Conservation (phyloP, 1,140 invertebrate species). For the Halyomorpha halys region DNA sequence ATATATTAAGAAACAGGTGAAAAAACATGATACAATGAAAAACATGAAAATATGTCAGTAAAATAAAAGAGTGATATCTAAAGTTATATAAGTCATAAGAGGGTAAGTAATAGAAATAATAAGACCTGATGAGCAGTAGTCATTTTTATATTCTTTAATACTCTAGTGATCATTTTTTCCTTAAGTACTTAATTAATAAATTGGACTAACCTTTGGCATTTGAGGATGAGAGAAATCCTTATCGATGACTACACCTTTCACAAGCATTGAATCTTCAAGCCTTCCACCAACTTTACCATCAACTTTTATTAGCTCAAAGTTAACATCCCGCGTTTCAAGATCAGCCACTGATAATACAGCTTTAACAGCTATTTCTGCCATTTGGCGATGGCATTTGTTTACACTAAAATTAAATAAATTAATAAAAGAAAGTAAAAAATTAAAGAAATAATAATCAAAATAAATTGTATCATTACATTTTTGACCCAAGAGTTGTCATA, state of each 20-base stretch:
- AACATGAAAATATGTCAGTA: too few relatives aligned
- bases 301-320: constrained; percentile 98
- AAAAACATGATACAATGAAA: too few relatives aligned
- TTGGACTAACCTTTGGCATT: constrained; percentile 79
- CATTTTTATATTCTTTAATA: too few relatives aligned
- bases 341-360: constrained; percentile 91
- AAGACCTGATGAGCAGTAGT: too few relatives aligned
- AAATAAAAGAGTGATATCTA: too few relatives aligned
- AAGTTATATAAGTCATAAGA: too few relatives aligned
- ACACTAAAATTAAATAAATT: constrained; percentile 40
- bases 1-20: too few relatives aligned
- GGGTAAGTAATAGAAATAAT: too few relatives aligned
- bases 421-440: constrained; percentile 18
- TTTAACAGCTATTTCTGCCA: constrained; percentile 98
- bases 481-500: constrained; percentile 98
- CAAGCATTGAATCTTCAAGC: constrained; percentile 93
- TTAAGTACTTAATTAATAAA: too few relatives aligned
- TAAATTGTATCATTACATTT: constrained; percentile 68
- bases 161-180: too few relatives aligned
- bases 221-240: constrained; percentile 99
- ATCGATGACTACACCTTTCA: constrained; percentile 94
- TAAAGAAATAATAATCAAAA: constrained; percentile 1
- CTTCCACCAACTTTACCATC: constrained; percentile 96
- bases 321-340: constrained; percentile 87
- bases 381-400: constrained; percentile 83